Base-by-base conservation (phyloP, 2,888 invertebrate species). In the Melinaea menophilus region DNA sequence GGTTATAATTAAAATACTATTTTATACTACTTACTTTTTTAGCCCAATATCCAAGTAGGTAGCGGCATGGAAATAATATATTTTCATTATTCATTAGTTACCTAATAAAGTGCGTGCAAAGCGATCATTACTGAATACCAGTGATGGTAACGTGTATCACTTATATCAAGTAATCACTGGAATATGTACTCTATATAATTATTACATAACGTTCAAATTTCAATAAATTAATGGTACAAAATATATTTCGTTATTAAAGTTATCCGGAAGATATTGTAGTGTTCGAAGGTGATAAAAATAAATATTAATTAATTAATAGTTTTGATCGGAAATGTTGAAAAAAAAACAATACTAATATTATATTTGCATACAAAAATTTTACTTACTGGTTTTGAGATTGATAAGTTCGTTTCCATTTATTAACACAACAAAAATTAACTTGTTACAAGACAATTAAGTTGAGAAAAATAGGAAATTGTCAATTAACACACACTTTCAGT, bases 401-500 rank as follows among this genome's bases (percentile, higher is more conserved):
- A n/a, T 34, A 45, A 55, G n/a, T 45, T 46, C 11, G 51, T 61
- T 56, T 46, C 13, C 57, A 47, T 37, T 22, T 45, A 58, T 33
- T 31, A 57, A 56, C 34, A 11, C 41, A 62, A 51, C n/a, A 34
- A 65, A 61, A 67, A 67, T 64, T 69, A 65, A 62, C 67, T 63
- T 64, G 66, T 69, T 66, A 69, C 63, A 70, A 75, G 72, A 69
- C 75, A 77, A 81, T 82, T 78, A 79, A 73, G 71, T 78, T n/a
- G 56, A 58, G 62, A 60, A 67, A 68, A 69, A 75, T 79, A 79
- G 82, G 80, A 81, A 83, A 82, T 82, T 79, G 78, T 73, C 77
- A 81, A 84, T 85, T 84, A 73, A 80, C 84, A 80, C 76, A 75
- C 78, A 82, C 80, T 84, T 84, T 82, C 80, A 76, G 73, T 71